Evolutionary conservation across 1,140 invertebrate genomes (phyloP).

Genomic region (Zaprionus nigranus): DNA sequence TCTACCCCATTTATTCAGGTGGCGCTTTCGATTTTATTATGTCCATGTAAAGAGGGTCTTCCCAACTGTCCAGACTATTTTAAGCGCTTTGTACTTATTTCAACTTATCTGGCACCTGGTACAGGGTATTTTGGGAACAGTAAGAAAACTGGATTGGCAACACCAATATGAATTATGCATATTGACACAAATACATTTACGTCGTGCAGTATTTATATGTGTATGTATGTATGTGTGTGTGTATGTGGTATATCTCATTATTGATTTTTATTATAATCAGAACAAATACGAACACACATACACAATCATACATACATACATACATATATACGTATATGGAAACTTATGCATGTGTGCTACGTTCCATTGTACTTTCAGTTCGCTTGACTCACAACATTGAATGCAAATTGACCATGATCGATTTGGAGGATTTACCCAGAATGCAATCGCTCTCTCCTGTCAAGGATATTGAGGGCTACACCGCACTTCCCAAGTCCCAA

Average conservation of each 20-base stretch:
- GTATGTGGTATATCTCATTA: not conserved
- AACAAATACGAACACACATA: not conserved
- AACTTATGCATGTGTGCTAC: constrained; percentile 13
- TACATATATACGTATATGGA: not conserved
- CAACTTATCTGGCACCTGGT: not conserved
- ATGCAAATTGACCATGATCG: constrained; percentile 58
- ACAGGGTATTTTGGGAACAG: not conserved
- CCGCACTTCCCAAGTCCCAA: constrained; percentile 16
- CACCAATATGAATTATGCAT: constrained; percentile 3
- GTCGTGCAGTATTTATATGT: not conserved
- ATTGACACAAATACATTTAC: not conserved
- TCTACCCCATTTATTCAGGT: not conserved
- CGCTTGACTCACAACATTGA: constrained; percentile 27
- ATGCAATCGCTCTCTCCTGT: constrained; percentile 77
- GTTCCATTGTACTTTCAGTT: constrained; percentile 21
- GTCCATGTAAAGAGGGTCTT: not conserved
- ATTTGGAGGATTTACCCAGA: constrained; percentile 77
- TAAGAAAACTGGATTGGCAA: not conserved
- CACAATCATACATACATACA: not conserved
- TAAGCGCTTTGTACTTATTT: not conserved
- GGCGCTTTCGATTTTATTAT: not conserved
- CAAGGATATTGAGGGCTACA: constrained; percentile 60
- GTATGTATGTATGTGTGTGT: not conserved
- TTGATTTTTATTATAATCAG: constrained; percentile 16
- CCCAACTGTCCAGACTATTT: not conserved